Conservation (phyloP, 2,797 vertebrate species). For the Pseudomugil gertrudae region DNA sequence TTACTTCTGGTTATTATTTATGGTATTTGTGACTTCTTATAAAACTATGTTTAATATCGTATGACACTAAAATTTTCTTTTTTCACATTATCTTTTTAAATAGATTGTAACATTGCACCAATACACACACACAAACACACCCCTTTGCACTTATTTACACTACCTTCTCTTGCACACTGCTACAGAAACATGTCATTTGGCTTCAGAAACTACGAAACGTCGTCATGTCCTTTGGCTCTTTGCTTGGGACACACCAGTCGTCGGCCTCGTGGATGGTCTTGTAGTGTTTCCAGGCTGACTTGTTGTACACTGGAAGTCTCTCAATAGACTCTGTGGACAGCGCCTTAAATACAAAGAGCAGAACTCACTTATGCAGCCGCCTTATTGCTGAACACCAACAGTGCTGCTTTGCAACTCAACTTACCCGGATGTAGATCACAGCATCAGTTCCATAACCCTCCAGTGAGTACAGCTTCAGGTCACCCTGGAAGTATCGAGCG, state of each 20-base stretch:
- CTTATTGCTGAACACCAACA: background rate
- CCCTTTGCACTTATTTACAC: constrained; percentile 6
- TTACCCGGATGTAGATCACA: constrained; percentile 95
- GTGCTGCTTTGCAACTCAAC: background rate
- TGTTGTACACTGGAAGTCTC: constrained; percentile 96
- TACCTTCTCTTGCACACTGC: background rate
- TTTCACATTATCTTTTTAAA: constrained; percentile 23
- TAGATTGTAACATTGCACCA: background rate
- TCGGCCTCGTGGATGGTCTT: constrained; percentile 93
- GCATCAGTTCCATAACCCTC: constrained; percentile 97
- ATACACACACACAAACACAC: background rate
- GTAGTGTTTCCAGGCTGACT: constrained; percentile 97
- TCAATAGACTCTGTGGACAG: constrained; percentile 96
- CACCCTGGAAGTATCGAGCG: constrained; percentile 97
- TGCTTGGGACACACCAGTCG: constrained; percentile 97
- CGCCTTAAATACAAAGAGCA: constrained; percentile 79
- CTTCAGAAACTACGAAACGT: constrained; percentile 91
- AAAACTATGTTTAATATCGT: background rate
- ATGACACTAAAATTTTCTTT: constrained; percentile 32
- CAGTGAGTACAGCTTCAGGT: constrained; percentile 96
- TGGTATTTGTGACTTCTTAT: background rate
- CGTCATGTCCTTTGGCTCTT: constrained; percentile 97
- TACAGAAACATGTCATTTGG: background rate
- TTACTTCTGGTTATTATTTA: background rate
- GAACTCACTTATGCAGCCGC: no score